These are phyloP conservation scores for Elmis aenea DNA, from an alignment of 2,888 invertebrate species.

Conservation along the genomic window DNA sequence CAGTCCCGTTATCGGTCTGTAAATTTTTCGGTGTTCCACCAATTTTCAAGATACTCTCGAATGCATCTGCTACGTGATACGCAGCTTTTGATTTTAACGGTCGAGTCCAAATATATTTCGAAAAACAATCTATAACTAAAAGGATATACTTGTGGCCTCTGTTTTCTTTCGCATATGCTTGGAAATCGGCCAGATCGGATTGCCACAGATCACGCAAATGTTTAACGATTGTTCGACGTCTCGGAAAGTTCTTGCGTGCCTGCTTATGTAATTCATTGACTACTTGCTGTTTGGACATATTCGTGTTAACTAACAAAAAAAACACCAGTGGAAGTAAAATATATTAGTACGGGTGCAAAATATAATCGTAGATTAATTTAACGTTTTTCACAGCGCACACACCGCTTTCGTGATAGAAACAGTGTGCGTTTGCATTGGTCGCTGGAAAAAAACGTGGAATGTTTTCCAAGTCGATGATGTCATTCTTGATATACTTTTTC, in stretches of 20 bases:
- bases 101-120: slow-evolving; percentile 40
- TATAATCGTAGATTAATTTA: too few relatives aligned
- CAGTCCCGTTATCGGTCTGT: slow-evolving; percentile 32
- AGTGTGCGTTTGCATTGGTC: too few relatives aligned
- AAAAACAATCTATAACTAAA: too few relatives aligned
- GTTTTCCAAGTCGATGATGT: too few relatives aligned
- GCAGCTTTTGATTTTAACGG: slow-evolving; percentile 36
- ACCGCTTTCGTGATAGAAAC: too few relatives aligned
- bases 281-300: too few relatives aligned
- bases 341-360: too few relatives aligned
- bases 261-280: slow-evolving; percentile 38
- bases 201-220: slow-evolving; percentile 44
- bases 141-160: slow-evolving; percentile 33
- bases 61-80: slow-evolving; percentile 26
- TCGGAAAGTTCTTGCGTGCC: slow-evolving; percentile 37
- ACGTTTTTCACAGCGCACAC: too few relatives aligned
- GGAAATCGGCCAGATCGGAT: slow-evolving; percentile 37
- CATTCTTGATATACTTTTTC: too few relatives aligned
- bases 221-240: slow-evolving; percentile 35
- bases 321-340: too few relatives aligned
- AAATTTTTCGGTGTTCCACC: slow-evolving; percentile 23
- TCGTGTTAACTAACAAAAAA: too few relatives aligned
- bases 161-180: slow-evolving; percentile 34
- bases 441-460: too few relatives aligned
- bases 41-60: slow-evolving; percentile 19